Evolutionary conservation across 2,113 vertebrate genomes (phyloP).

Genomic region (Scytalopus superciliaris): DNA sequence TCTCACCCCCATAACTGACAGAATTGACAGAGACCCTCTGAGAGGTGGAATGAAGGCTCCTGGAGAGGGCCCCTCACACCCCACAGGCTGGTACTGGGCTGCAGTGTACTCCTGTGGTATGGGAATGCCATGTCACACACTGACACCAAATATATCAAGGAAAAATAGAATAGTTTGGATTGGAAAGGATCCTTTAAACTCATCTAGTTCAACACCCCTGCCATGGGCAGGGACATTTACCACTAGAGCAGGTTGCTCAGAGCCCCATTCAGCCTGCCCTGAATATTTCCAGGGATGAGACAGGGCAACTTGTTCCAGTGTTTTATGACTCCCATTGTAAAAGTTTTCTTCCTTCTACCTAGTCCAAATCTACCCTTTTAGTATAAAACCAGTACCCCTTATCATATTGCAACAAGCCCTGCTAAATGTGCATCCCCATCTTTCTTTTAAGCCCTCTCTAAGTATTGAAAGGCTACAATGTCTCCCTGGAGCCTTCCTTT

Average conservation of each 20-base stretch:
- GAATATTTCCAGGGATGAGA: background rate
- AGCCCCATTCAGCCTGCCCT: background rate
- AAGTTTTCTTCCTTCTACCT: background rate
- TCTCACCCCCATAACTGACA: background rate
- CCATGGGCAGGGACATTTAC: background rate
- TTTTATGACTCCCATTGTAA: background rate
- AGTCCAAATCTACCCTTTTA: background rate
- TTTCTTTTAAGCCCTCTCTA: background rate
- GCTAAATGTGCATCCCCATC: background rate
- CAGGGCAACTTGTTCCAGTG: background rate
- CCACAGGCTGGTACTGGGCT: background rate
- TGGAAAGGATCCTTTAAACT: background rate
- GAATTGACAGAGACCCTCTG: background rate
- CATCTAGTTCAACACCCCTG: background rate
- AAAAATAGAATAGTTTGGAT: background rate
- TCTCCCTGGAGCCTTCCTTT: background rate
- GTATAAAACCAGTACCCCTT: background rate
- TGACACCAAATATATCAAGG: background rate
- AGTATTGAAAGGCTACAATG: background rate
- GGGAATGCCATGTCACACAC: background rate
- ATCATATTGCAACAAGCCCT: background rate
- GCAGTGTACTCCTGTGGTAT: accelerated
- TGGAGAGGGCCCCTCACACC: too few relatives aligned
- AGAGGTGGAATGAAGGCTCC: background rate
- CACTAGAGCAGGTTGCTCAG: background rate